Evolutionary conservation across 2,797 vertebrate species (phyloP).

Genomic region (Megalops cyprinoides): DNA sequence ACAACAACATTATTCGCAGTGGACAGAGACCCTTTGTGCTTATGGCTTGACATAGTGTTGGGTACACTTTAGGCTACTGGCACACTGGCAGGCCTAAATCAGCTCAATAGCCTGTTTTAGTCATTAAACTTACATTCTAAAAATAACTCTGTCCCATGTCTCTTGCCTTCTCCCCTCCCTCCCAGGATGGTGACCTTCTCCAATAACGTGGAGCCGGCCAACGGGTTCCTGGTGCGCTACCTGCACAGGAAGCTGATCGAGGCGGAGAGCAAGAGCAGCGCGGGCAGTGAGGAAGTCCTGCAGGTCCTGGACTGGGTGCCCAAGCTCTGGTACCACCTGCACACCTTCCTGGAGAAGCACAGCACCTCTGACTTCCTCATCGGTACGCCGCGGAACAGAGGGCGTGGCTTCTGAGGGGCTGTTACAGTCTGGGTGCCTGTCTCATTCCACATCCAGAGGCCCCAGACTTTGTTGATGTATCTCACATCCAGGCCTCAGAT

Average conservation of each 20-base stretch:
- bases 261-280: slow-evolving; percentile 73
- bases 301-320: slow-evolving; percentile 92
- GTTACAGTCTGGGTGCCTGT: too few species aligned
- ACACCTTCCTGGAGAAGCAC: slow-evolving; percentile 96
- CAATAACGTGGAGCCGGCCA: slow-evolving; percentile 95
- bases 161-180: neutral
- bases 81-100: neutral
- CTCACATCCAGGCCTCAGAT: too few species aligned
- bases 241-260: slow-evolving; percentile 91
- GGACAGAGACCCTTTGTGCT: too few species aligned
- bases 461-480: too few species aligned
- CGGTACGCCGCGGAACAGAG: too few species aligned
- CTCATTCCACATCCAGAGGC: too few species aligned
- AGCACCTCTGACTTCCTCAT: slow-evolving; percentile 98
- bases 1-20: too few species aligned
- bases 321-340: slow-evolving; percentile 95
- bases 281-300: slow-evolving; percentile 81
- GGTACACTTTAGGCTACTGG: too few species aligned
- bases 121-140: too few species aligned
- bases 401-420: too few species aligned
- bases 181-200: slow-evolving; percentile 94
- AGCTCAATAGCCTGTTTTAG: too few species aligned
- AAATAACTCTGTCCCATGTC: neutral
- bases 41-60: too few species aligned
- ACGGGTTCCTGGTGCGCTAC: slow-evolving; percentile 92